Evolutionary conservation across 1,140 invertebrate species (phyloP), one percentile per base, ranked within the genome.

Genomic region (Nylanderia fulva): DNA sequence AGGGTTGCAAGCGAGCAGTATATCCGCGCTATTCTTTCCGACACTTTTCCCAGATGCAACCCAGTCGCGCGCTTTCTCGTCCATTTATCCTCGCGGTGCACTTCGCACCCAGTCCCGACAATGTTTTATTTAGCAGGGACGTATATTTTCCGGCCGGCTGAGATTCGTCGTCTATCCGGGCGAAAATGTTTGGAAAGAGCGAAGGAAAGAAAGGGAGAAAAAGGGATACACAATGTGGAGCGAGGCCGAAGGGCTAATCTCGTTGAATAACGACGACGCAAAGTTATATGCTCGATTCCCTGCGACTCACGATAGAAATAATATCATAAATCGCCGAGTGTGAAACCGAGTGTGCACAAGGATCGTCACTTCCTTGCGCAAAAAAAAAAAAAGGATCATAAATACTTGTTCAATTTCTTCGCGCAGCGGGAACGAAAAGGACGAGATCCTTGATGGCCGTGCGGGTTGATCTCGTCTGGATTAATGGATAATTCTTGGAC

Each of bases 101-200:
- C 66, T 82, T 39, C 66, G 66, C 66, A 71, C 77, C 66, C 36
- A 68, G 77, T 45, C 66, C 36, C 66, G 52, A 82, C 80, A 76
- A 84, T 84, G 80, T 75, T 84, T 84, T 84, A 84, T 84, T 84
- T 82, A 82, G 77, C 77, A 82, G 77, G 52, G 7, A 71, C 77
- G 77, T 82, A 82, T 82, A 82, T 82, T 82, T 82, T 82, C 77
- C 77, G 66, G 76, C 76, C 63, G 64, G 77, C 77, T 60, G 77
- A 82, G 77, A 82, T 82, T 82, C 77, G 48, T 72, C 77, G 77
- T 82, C 66, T 71, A 82, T 82, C 77, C 77, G 24, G 36, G 66
- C 77, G 77, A 82, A 82, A 82, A 82, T 82, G 77, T 82, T 82
- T 82, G 36, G 66, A 71, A 69, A 56, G 77, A 39, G 68, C 45